Evolutionary conservation across 2,888 invertebrate species (phyloP), one percentile per base, ranked within the genome.

Genomic region (Coremacera marginata): DNA sequence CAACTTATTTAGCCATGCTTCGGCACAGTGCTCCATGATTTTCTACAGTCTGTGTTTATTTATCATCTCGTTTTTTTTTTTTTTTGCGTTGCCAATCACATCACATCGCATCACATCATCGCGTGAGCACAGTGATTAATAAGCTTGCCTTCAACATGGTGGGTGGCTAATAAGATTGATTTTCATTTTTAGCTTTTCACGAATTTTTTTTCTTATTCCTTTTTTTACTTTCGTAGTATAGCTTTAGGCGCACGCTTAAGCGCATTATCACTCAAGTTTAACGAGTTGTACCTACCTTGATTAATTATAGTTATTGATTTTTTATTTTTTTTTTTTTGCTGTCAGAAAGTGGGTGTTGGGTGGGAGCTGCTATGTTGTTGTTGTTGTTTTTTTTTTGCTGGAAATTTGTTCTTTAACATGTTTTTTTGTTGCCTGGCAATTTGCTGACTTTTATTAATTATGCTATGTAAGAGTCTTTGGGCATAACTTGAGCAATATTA

Each of bases 381-480:
- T 14, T 44, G 44, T 44, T 44, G 11, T 44, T 14, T n/a, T 44
- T n/a, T 44, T 4, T 11, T n/a, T 44, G 16, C 14, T 25, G n/a
- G 8, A 19, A n/a, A 65, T 37, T 31, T 65, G 14, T 65, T 65
- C 34, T 11, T 31, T 14, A n/a, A 34, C 25, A 34, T 19, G 34
- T n/a, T n/a, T n/a, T n/a, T n/a, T n/a, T n/a, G n/a, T 49, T 19
- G 27, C 44, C 49, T 62, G 57, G 49, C 3, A 62, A 27, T 65
- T 8, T 44, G 34, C 25, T 65, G 87, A 87, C 87, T 86, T 86
- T 86, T 87, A 87, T 87, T 87, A 87, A 88, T 88, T 87, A 88
- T 86, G 83, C 82, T 83, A 84, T 83, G 87, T 87, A 88, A 86
- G 31, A 31, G 31, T 31, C 3, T 31, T 31, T 31, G 3, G 31